Base-by-base conservation (phyloP, 2,113 vertebrate genomes). In the Accipiter virgatus region DNA sequence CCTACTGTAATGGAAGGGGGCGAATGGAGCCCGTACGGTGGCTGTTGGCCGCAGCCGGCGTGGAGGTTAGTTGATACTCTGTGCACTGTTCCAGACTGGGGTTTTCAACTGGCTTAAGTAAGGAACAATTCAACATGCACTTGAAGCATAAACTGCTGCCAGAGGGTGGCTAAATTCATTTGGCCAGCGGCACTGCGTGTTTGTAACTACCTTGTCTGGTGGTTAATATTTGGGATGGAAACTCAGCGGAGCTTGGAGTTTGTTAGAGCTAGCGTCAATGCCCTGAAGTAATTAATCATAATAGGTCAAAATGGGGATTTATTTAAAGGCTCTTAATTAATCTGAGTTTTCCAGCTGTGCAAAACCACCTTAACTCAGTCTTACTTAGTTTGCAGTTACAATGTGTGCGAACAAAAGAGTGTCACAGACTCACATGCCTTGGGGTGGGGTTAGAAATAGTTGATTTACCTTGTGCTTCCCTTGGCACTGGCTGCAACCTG, bases 1-100 rank as follows among this genome's bases (percentile, higher is more conserved):
- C 98, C 79, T 99, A 99, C 88, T 95, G 98, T 4, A 98, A 99
- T 61, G 99, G 99, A 17, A 98, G 99, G 96, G 99, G 99, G 26
- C 98, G 96, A 55, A 99, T 99, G 99, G 99, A 99, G 95, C 90
- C 99, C 4, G 63, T 99, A 23, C 97, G 99, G n/a, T 99, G 99
- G 99, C 97, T 99, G 32, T 45, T 99, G 83, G 97, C 99, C 4
- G 98, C 98, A n/a, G 98, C 99, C 1, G 98, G 98, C 1, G 98
- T 99, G 8, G 98, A 99, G 97, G 99, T 99, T 68, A 53, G 95
- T 83, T 62, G 29, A 14, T 43, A 7, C 50, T 81, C 5, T 5
- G 15, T 56, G 26, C 23, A 20, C 38, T 48, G 5, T n/a, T 75
- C n/a, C 19, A 13, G 42, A 5, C 11, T 52, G 31, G 5, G 38